phyloP scores from a whole-genome alignment of 2,797 vertebrate species.

The Premnoplex brunnescens region DNA sequence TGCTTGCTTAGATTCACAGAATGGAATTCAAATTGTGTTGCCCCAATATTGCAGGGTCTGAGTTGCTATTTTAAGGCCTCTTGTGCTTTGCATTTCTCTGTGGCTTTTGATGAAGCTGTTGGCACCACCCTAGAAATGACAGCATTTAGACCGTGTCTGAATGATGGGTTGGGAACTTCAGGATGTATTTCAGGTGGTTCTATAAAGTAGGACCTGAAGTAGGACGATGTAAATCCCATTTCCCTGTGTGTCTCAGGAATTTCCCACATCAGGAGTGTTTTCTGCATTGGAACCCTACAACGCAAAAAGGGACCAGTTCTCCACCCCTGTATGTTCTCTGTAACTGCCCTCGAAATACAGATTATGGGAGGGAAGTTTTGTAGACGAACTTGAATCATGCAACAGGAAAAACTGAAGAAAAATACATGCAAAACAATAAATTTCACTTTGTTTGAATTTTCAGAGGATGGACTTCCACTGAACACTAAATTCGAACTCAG shows the following conservation, averaged over 20 bases:
- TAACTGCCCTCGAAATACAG: background rate
- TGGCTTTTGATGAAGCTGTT: background rate
- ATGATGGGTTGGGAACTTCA: background rate
- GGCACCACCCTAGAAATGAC: background rate
- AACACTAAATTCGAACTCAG: background rate
- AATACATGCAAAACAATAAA: background rate
- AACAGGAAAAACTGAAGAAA: conserved; percentile 39
- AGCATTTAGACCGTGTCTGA: background rate
- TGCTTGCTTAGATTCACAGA: background rate
- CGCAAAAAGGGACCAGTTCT: background rate
- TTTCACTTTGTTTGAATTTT: background rate
- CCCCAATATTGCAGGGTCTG: background rate
- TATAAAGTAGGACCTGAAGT: background rate
- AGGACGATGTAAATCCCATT: background rate
- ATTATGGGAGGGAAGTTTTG: background rate
- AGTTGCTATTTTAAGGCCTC: background rate
- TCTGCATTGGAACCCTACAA: background rate
- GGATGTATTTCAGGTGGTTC: background rate
- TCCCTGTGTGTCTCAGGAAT: background rate
- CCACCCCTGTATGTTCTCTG: rapidly evolving
- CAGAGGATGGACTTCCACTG: background rate
- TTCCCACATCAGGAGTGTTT: background rate
- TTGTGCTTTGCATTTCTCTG: background rate
- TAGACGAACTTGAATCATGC: background rate
- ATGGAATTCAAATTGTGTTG: background rate